Evolutionary conservation across 2,113 vertebrate genomes (phyloP).

Genomic region (Triplophysa tibetana): DNA sequence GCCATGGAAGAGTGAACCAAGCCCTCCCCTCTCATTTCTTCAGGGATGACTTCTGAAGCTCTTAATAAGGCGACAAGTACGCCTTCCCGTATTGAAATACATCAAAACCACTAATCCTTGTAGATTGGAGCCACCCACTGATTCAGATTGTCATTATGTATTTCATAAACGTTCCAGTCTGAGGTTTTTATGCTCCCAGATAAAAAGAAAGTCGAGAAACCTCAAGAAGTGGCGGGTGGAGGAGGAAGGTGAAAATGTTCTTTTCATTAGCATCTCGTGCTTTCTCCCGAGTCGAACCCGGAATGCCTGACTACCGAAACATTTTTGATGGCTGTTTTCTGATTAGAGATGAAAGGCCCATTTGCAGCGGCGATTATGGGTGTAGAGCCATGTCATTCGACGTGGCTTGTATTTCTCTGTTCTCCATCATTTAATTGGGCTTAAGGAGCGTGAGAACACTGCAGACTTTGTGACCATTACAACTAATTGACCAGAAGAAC

Average conservation of each 20-base stretch:
- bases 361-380: slow-evolving; percentile 67
- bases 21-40: slow-evolving; percentile 59
- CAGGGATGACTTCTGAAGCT: slow-evolving; percentile 71
- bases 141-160: slow-evolving; percentile 75
- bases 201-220: slow-evolving; percentile 38
- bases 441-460: slow-evolving; percentile 67
- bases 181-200: slow-evolving; percentile 66
- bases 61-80: slow-evolving; percentile 75
- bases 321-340: slow-evolving; percentile 67
- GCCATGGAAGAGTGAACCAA: slow-evolving; percentile 62
- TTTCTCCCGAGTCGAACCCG: slow-evolving; percentile 66
- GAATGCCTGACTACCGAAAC: slow-evolving; percentile 52
- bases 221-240: slow-evolving; percentile 54
- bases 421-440: slow-evolving; percentile 66
- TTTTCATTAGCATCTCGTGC: slow-evolving; percentile 68
- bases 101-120: slow-evolving; percentile 73
- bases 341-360: slow-evolving; percentile 73
- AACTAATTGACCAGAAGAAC: slow-evolving; percentile 70
- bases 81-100: slow-evolving; percentile 70
- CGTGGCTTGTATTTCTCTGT: slow-evolving; percentile 56
- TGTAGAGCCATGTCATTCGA: slow-evolving; percentile 60
- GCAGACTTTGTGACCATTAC: slow-evolving; percentile 66
- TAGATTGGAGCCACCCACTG: slow-evolving; percentile 74
- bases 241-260: slow-evolving; percentile 67
- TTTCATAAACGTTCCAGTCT: slow-evolving; percentile 75